Base-by-base conservation (phyloP, 2,888 invertebrate genomes). In the Acronicta aceris region DNA sequence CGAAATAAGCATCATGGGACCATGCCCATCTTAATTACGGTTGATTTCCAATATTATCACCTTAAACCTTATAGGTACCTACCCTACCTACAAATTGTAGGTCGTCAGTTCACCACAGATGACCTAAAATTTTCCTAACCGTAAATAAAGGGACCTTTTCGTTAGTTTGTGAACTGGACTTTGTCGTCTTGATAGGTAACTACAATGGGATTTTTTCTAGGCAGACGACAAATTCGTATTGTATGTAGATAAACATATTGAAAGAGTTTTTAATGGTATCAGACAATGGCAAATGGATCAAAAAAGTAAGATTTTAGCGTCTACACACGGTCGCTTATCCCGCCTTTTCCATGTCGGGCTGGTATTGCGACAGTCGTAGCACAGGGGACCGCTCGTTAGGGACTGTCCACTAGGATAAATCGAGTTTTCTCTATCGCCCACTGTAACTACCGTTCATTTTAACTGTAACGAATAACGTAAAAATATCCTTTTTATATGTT, bases 261-360 rank as follows among this genome's bases (percentile, higher is more conserved):
- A 50, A 59, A 66, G 69, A 60, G 30, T 51, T 61, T 67, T 65
- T 50, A 65, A 49, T 60, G 58, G 46, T 53, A 68, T 56, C 53
- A 55, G 59, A 65, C 59, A 4, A 51, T 43, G 48, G 51, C 55
- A 62, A 33, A 56, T 69, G 65, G 33, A 60, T 60, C 58, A 68
- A 72, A 73, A n/a, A 72, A 53, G 41, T 59, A 76, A 75, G 78
- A 83, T 81, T 84, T 83, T 81, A 74, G 78, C 81, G 74, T 73
- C 70, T 76, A 79, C 81, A 76, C 77, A 73, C 77, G 69, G 76
- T 73, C 58, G 74, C 65, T 64, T 59, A 79, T 63, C 81, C 89
- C 91, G 92, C 92, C 92, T 85, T 88, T 92, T 91, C 81, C 88
- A 71, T 92, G 92, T 92, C 78, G 65, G 68, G 47, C 64, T 71